Evolutionary conservation across 1,140 invertebrate species (phyloP), one percentile per base, ranked within the genome.

Genomic region (Galleria mellonella): DNA sequence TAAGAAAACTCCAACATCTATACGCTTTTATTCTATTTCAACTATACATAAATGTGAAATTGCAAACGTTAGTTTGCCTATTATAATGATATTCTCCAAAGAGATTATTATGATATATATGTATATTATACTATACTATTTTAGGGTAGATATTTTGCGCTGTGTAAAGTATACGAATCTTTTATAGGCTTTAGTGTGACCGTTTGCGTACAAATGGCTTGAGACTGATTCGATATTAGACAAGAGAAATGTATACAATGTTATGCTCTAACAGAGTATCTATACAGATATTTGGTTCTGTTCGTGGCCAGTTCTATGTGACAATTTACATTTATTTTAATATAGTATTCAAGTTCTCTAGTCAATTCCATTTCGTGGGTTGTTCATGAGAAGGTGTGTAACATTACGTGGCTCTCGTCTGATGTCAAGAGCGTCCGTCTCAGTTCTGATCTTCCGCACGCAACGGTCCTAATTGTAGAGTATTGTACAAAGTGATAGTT

Each of bases 401-500:
- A 23, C 17, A 6, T 23, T 23, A 23, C 17, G 17, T 23, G 6
- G 6, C 17, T 23, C 17, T 23, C 17, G 35, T 17, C 35, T 37
- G 33, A 15, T 15, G 13, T 23, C 2, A 23, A 23, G 17, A 2
- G 6, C 2, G 12, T 30, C 17, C 27, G 49, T 55, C 52, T 63
- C 47, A 45, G 40, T 32, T 32, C 36, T 44, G 66, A 70, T 84
- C 72, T 79, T 82, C 70, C 75, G 56, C 43, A 43, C 62, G 65
- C 62, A 56, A 62, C 71, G 76, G 70, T 66, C 41, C 43, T 75
- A 72, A 62, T 54, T 71, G 61, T 82, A 77, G 72, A 54, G 62
- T 54, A 64, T 61, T 79, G 81, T 84, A 84, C 72, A 84, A 84
- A 81, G 81, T 84, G 81, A 84, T 84, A 84, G 77, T 76, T 77